Conservation (phyloP, 2,797 vertebrate genomes). For the Artibeus lituratus region DNA sequence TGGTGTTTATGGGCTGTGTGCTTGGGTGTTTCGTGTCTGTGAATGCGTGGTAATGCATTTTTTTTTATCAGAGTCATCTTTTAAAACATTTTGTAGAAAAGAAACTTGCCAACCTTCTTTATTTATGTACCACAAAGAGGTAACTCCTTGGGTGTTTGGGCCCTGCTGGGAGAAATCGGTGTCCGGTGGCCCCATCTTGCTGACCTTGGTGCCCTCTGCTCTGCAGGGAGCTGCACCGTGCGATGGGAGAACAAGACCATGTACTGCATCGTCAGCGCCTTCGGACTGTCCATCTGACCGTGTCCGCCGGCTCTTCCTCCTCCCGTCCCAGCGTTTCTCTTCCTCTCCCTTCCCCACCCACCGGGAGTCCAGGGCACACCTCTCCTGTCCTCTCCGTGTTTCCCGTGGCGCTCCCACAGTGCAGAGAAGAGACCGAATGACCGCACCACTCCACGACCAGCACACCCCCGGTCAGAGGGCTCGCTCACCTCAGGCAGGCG, state of each 20-base stretch:
- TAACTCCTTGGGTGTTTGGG: background rate
- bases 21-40: background rate
- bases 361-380: constrained; percentile 60
- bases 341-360: constrained; percentile 38
- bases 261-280: constrained; percentile 96
- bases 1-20: background rate
- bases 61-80: background rate
- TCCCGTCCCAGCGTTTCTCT: constrained; percentile 34
- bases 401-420: background rate
- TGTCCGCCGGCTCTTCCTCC: background rate
- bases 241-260: constrained; percentile 97
- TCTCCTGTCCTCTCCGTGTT: constrained; percentile 48
- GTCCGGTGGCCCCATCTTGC: background rate
- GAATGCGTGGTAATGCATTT: background rate
- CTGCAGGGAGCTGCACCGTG: constrained; percentile 92
- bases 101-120: background rate
- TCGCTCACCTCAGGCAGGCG: background rate
- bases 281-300: constrained; percentile 91
- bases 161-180: rapidly evolving
- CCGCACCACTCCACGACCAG: constrained; percentile 22
- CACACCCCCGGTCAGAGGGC: background rate
- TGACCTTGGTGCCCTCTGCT: background rate
- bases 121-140: background rate
- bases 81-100: background rate
- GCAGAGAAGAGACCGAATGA: constrained; percentile 50